A percentile compares a stretch with the other conserved stretches of the same genome.
phyloP scores from a whole-genome alignment of 2,888 invertebrate species.

The Diloba caeruleocephala region DNA sequence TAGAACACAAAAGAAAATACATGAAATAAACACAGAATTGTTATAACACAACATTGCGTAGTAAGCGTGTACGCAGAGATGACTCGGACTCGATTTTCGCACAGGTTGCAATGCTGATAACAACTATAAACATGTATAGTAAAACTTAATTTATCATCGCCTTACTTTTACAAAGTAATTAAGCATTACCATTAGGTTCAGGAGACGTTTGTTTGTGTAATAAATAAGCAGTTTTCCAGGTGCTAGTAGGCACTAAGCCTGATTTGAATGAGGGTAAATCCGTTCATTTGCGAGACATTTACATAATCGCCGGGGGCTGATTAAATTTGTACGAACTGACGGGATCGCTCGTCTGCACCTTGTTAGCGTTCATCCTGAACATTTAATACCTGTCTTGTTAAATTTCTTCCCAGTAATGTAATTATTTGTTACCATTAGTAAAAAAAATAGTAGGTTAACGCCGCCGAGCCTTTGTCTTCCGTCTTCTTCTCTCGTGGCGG shows the following conservation, averaged over 20 bases:
- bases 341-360: conserved; percentile 54
- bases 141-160: too few relatives aligned
- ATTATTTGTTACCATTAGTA: too few relatives aligned
- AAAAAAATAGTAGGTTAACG: too few relatives aligned
- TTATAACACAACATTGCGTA: too few relatives aligned
- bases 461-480: too few relatives aligned
- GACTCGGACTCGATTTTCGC: too few relatives aligned
- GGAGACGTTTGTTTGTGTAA: conserved; percentile 49
- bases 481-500: too few relatives aligned
- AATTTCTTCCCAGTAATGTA: not conserved
- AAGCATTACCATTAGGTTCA: conserved; percentile 24
- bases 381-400: conserved; percentile 28
- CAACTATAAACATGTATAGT: too few relatives aligned
- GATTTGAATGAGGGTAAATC: conserved; percentile 78
- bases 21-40: too few relatives aligned
- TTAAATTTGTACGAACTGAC: conserved; percentile 74
- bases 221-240: conserved; percentile 61
- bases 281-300: conserved; percentile 75
- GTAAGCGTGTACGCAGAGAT: too few relatives aligned
- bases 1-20: too few relatives aligned
- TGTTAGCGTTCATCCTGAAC: conserved; percentile 26
- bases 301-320: conserved; percentile 80
- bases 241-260: conserved; percentile 66
- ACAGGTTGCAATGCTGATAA: too few relatives aligned
- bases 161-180: conserved; percentile 2